Conservation (phyloP, 2,113 vertebrate species). For the Agapornis roseicollis region DNA sequence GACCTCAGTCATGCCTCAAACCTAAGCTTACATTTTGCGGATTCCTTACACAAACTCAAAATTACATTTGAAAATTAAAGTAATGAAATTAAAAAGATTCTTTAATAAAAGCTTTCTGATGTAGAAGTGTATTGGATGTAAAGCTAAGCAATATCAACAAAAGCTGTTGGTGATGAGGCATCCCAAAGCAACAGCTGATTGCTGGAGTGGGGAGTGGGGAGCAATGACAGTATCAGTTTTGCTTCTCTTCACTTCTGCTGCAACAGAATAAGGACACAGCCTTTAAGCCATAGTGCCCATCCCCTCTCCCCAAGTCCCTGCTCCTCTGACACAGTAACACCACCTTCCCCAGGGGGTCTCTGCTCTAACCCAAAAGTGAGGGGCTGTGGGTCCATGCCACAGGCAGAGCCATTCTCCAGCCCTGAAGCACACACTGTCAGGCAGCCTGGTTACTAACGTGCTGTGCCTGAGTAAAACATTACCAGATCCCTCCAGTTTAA, state of each 20-base stretch:
- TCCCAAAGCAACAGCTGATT: neutral
- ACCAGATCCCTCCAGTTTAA: slow-evolving; percentile 29
- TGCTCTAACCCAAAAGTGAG: neutral
- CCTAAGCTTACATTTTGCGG: neutral
- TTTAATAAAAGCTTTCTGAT: no score
- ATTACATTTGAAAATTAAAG: neutral
- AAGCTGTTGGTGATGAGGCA: neutral
- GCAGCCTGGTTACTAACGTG: neutral
- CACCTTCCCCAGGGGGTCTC: no score
- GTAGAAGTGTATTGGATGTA: rapidly evolving
- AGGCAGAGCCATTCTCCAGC: neutral
- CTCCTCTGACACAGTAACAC: neutral
- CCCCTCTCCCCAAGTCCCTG: neutral
- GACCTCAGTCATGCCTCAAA: neutral
- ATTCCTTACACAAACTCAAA: neutral
- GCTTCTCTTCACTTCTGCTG: neutral
- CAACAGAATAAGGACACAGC: neutral
- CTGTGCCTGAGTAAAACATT: neutral
- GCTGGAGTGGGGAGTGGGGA: neutral
- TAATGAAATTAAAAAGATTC: neutral
- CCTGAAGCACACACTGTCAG: neutral
- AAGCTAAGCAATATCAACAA: neutral
- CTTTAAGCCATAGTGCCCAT: rapidly evolving
- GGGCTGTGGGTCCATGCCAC: neutral
- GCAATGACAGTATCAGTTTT: neutral